Evolutionary conservation across 1,140 invertebrate species (phyloP), one percentile per base, ranked within the genome.

Genomic region (Lasioglossum albipes): DNA sequence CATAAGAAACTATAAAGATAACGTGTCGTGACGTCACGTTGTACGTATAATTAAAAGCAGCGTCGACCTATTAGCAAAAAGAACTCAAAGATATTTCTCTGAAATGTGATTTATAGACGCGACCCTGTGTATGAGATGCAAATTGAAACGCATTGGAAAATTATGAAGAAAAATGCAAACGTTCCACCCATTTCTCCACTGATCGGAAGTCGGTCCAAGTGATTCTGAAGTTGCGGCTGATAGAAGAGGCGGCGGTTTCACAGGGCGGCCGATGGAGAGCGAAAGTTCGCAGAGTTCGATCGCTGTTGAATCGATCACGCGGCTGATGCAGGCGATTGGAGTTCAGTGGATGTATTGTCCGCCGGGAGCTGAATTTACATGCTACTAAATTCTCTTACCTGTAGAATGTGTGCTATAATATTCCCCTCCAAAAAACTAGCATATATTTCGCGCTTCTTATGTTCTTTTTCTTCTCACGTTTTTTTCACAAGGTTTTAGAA

Each of bases 161-260:
- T 87, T 79, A 88, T 80, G 79, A 76, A 84, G 76, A 84, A 81
- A 86, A 73, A 42, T 49, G 52, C 76, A 52, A 75, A 79, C 75
- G 68, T 79, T 84, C 84, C 66, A 0, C 69, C 61, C 65, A 71
- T 7, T 61, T 57, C 49, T 59, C 10, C 41, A 20, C 69, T 70
- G 65, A 45, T 57, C 13, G 68, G 62, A 67, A 80, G 64, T 12
- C 20, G 42, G 22, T 9, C 36, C 27, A 54, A 76, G 73, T 45
- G 16, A 36, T 12, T 45, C 2, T 2, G 6, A 83, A 62, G 75
- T 78, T 42, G 41, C 45, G 9, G 9, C 59, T 31, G 42, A 57
- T 18, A n/a, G 68, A 59, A 59, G 57, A 59, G 57, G 57, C 36
- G 27, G 31, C n/a, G 59, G 70, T 57, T 66, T 67, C 70, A 54